These are phyloP conservation scores for Brachionus angularis DNA, from an alignment of 1,140 invertebrate genomes.

Conservation along the genomic window DNA sequence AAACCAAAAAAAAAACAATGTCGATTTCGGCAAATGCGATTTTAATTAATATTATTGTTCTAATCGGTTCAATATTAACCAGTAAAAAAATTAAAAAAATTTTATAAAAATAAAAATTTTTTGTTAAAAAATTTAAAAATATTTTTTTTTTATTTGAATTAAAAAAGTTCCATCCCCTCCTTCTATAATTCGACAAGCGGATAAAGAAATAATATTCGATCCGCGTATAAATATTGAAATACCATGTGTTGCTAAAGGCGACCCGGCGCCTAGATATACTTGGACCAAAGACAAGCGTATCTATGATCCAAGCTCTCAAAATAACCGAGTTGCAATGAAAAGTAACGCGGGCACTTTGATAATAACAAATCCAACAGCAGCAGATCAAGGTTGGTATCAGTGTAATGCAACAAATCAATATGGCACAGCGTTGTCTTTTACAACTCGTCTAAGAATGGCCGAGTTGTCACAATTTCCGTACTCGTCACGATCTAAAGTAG, in stretches of 20 bases:
- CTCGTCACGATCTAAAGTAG: constrained; percentile 34
- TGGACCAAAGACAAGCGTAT: constrained; percentile 44
- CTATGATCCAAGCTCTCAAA: constrained; percentile 44
- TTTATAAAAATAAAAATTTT: too few relatives aligned
- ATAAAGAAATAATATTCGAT: constrained; percentile 43
- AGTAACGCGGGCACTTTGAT: constrained; percentile 71
- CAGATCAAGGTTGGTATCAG: constrained; percentile 88
- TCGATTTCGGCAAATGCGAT: too few relatives aligned
- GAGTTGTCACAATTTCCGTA: constrained; percentile 39
- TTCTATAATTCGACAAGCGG: constrained; percentile 20
- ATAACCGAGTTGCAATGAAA: constrained; percentile 39
- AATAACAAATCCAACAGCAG: constrained; percentile 77
- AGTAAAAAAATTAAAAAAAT: too few relatives aligned
- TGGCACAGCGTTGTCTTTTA: constrained; percentile 67
- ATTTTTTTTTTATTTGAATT: constrained; percentile 30
- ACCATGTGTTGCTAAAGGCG: constrained; percentile 44
- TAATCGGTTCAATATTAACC: too few relatives aligned
- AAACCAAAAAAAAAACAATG: too few relatives aligned
- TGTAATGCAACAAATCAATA: constrained; percentile 92
- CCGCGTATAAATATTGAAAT: constrained; percentile 42
- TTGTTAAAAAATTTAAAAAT: neutral
- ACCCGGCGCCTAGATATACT: constrained; percentile 37
- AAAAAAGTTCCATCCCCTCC: constrained; percentile 41
- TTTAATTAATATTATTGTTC: too few relatives aligned
- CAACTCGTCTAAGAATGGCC: neutral